A percentile compares a stretch with the other conserved stretches of the same genome.
phyloP scores from a whole-genome alignment of 2,888 invertebrate genomes.

The Dugesia japonica region DNA sequence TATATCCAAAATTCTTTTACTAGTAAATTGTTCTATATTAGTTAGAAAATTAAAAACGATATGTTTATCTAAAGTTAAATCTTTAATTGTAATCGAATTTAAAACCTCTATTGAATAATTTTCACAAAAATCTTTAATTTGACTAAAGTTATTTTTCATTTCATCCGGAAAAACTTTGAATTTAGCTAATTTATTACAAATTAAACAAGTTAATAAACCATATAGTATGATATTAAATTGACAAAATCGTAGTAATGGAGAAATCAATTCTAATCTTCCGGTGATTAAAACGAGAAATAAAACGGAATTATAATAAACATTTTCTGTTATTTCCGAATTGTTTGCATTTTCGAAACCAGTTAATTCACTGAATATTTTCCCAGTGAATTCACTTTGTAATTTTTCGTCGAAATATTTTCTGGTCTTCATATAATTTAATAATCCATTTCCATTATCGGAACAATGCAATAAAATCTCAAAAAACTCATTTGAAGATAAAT shows the following conservation, averaged over 20 bases:
- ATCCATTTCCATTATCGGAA: not conserved
- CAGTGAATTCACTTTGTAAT: not conserved
- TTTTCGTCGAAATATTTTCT: not conserved
- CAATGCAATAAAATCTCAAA: not conserved
- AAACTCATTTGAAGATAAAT: not conserved
- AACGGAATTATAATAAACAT: not conserved
- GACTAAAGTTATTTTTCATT: not conserved
- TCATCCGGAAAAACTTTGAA: not conserved
- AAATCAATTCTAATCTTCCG: not conserved
- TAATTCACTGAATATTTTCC: not conserved
- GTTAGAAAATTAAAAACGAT: not conserved
- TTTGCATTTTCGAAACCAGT: not conserved
- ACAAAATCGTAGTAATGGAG: not conserved
- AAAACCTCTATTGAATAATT: not conserved
- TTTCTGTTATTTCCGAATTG: too few species aligned
- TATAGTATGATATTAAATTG: constrained; percentile 2
- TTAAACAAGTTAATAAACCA: not conserved
- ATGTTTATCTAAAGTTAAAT: not conserved
- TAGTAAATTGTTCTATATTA: not conserved
- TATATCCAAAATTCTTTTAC: not conserved
- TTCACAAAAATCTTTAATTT: not conserved
- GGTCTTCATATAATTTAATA: not conserved
- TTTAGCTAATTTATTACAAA: not conserved
- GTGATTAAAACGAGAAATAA: not conserved
- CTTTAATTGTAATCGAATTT: not conserved